Evolutionary conservation across 2,888 invertebrate species (phyloP).

Genomic region (Cordilura impudica): DNA sequence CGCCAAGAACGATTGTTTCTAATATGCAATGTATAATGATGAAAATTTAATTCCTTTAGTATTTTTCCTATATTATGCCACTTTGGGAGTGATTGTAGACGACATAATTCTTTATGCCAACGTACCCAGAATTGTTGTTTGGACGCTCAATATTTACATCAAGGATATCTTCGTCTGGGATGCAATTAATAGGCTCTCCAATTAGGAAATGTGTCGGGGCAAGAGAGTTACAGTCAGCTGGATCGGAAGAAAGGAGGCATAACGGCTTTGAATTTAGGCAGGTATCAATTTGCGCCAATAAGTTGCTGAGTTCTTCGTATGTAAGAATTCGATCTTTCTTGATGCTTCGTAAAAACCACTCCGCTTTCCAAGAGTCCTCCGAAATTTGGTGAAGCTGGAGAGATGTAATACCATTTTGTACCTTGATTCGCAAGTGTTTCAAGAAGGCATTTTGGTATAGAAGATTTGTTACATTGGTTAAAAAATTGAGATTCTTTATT

Average conservation of each 20-base stretch:
- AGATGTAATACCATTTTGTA: constrained; percentile 19
- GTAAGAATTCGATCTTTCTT: constrained; percentile 11
- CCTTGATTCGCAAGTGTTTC: background rate
- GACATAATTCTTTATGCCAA: constrained; percentile 47
- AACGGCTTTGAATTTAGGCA: constrained; percentile 39
- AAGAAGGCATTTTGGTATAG: background rate
- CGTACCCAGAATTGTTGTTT: constrained; percentile 49
- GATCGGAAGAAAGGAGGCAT: constrained; percentile 14
- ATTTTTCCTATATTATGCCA: constrained; percentile 37
- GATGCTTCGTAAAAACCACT: constrained; percentile 17
- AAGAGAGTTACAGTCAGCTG: no score
- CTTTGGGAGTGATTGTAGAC: constrained; percentile 28
- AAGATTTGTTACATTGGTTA: background rate
- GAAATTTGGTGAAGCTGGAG: no score
- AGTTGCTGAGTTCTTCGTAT: constrained; percentile 18
- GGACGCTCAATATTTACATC: background rate
- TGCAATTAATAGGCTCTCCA: constrained; percentile 23
- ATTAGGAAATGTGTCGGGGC: constrained; percentile 42
- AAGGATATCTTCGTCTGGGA: constrained; percentile 32
- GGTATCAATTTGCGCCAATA: constrained; percentile 37
- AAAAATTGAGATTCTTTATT: constrained; percentile 24
- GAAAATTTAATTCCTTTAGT: no score
- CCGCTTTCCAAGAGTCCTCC: constrained; percentile 41
- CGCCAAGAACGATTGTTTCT: no score
- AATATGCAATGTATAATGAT: no score